Conservation (phyloP, 1,140 invertebrate species). For the Mactra quadrangularis region DNA sequence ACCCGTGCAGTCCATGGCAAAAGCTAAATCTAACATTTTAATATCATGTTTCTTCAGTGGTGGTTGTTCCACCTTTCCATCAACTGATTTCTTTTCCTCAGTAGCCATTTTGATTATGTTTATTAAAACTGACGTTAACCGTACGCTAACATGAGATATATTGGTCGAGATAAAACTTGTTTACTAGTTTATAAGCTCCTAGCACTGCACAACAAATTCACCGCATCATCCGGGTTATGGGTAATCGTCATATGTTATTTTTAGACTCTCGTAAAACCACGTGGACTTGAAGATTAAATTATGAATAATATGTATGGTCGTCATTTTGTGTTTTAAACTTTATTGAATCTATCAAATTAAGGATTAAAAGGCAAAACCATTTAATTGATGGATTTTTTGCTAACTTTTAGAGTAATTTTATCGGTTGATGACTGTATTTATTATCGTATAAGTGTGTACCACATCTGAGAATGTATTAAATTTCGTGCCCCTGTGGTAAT, state of each 20-base stretch:
- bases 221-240: too few species aligned
- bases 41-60: conserved; percentile 67
- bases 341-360: background rate
- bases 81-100: background rate
- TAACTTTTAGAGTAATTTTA: background rate
- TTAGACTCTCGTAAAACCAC: too few species aligned
- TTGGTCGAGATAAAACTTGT: too few species aligned
- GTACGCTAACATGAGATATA: too few species aligned
- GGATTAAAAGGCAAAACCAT: background rate
- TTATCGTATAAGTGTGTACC: background rate
- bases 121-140: too few species aligned
- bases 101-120: too few species aligned
- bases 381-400: background rate
- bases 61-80: conserved; percentile 52
- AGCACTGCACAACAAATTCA: too few species aligned
- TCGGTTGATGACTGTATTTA: background rate
- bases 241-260: too few species aligned
- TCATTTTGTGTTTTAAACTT: too few species aligned
- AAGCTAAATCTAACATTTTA: conserved; percentile 73
- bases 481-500: background rate
- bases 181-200: too few species aligned
- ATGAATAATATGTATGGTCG: too few species aligned
- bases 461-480: background rate
- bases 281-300: too few species aligned
- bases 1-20: conserved; percentile 78